Conservation (phyloP, 2,888 invertebrate species). For the Cloeon dipterum region DNA sequence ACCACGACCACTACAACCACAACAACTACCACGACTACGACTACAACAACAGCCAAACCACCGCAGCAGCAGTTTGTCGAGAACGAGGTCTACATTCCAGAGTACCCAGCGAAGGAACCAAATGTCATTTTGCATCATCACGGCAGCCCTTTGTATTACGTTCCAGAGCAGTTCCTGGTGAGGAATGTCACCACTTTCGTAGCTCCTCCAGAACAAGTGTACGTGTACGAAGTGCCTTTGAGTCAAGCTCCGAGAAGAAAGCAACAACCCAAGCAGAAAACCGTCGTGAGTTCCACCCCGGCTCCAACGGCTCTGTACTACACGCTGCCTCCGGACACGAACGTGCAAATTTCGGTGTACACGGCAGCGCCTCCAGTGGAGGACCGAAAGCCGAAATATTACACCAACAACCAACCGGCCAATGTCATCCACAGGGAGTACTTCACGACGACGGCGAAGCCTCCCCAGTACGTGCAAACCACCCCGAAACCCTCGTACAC, state of each 20-base stretch:
- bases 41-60: background rate
- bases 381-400: background rate
- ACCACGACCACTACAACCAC: background rate
- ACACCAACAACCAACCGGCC: too few relatives aligned
- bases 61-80: too few relatives aligned
- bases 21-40: background rate
- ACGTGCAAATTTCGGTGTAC: background rate
- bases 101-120: background rate
- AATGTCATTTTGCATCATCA: background rate
- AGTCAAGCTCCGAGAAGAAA: too few relatives aligned
- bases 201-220: background rate
- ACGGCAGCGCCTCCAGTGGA: background rate
- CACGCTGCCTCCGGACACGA: background rate
- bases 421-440: too few relatives aligned
- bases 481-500: too few relatives aligned
- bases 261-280: background rate
- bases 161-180: too few relatives aligned
- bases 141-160: background rate
- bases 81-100: background rate
- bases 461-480: too few relatives aligned
- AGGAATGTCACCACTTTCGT: background rate
- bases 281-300: background rate
- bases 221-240: background rate
- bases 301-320: background rate
- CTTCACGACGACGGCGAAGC: too few relatives aligned